Evolutionary conservation across 2,888 invertebrate genomes (phyloP).

Genomic region (Timema cristinae): DNA sequence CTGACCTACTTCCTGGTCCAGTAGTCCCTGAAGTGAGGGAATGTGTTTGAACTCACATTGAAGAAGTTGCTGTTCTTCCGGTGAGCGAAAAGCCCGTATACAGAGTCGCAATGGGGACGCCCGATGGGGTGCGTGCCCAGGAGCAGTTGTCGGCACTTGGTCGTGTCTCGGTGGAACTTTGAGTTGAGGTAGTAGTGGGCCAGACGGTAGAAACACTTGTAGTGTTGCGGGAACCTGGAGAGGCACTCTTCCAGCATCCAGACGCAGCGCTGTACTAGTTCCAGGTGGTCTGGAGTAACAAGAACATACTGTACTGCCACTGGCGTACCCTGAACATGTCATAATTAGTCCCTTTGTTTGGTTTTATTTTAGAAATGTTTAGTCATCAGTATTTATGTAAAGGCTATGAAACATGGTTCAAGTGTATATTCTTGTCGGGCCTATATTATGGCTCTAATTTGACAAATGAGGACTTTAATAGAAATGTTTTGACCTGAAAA

Average conservation of each 20-base stretch:
- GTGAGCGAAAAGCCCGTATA: slow-evolving; percentile 81
- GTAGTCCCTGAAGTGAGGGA: no score
- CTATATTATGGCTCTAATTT: no score
- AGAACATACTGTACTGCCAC: background rate
- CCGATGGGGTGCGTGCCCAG: slow-evolving; percentile 55
- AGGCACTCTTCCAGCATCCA: slow-evolving; percentile 81
- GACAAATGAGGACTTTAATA: no score
- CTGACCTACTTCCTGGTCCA: no score
- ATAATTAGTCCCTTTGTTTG: no score
- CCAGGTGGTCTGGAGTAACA: slow-evolving; percentile 36
- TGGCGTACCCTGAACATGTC: no score
- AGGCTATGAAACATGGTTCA: no score
- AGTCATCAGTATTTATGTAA: no score
- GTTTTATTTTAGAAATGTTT: no score
- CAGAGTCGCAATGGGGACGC: slow-evolving; percentile 49
- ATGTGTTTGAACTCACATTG: slow-evolving; percentile 56
- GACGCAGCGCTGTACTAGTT: slow-evolving; percentile 58
- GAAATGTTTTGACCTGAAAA: no score
- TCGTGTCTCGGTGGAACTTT: slow-evolving; percentile 62
- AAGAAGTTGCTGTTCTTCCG: slow-evolving; percentile 84
- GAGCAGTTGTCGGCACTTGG: slow-evolving; percentile 66
- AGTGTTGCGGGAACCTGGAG: slow-evolving; percentile 82
- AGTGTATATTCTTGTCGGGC: no score
- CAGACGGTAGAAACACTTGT: slow-evolving; percentile 86
- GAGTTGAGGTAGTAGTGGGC: slow-evolving; percentile 78